These are phyloP conservation scores for Strongylocentrotus purpuratus DNA, from an alignment of 35 echinoderm and acorn worm genomes.

Conservation along the genomic window DNA sequence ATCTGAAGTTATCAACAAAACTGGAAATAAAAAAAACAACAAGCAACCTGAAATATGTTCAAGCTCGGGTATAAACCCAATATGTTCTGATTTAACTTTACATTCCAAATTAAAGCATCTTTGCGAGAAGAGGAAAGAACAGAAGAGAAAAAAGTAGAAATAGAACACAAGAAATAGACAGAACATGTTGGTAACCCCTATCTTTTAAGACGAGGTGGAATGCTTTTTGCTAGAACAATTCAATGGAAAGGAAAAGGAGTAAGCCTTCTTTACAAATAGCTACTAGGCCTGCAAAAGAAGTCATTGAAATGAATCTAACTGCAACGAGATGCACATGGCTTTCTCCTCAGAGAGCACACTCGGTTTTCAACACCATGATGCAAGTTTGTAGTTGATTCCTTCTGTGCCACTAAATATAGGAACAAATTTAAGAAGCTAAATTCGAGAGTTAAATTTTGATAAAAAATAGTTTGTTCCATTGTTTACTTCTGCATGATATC, in stretches of 20 bases:
- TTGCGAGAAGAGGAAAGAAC: neutral
- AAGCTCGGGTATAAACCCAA: neutral
- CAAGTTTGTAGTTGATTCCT: neutral
- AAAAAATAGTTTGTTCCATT: too few species aligned
- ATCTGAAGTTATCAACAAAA: neutral
- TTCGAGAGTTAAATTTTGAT: too few species aligned
- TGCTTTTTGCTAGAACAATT: neutral
- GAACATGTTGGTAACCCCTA: neutral
- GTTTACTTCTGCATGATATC: too few species aligned
- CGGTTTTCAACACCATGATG: neutral
- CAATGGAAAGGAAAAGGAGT: neutral
- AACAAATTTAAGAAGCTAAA: too few species aligned
- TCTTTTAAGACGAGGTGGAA: neutral
- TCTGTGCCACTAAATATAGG: too few species aligned
- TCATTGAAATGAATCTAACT: neutral
- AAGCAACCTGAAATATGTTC: conserved; percentile 9
- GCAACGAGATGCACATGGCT: neutral
- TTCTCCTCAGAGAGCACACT: neutral
- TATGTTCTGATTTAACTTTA: neutral
- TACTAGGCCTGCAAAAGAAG: neutral
- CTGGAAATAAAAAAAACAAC: conserved; percentile 42
- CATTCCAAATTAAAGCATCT: conserved; percentile 33
- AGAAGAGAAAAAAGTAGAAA: neutral
- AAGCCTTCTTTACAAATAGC: neutral
- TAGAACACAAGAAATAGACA: neutral